These are phyloP conservation scores for Hystrix brachyura DNA, from an alignment of 2,113 vertebrate genomes.

Conservation along the genomic window DNA sequence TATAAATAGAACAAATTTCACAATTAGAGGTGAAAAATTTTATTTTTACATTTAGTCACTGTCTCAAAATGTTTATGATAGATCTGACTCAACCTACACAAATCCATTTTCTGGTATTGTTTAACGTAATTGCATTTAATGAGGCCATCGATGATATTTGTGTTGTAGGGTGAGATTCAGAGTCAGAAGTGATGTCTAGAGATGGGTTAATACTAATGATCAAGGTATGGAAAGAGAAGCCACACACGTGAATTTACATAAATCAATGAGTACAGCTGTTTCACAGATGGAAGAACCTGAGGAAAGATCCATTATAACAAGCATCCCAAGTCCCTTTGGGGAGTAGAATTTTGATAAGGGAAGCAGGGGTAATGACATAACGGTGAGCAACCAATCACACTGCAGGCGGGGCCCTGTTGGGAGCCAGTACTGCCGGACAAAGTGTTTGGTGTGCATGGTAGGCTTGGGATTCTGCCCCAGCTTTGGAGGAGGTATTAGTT, in stretches of 20 bases:
- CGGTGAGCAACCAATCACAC: neutral
- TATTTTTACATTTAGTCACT: neutral
- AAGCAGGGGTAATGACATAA: neutral
- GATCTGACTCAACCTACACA: neutral
- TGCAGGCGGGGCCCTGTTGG: neutral
- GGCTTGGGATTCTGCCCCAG: neutral
- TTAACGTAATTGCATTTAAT: constrained; percentile 5
- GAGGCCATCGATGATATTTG: neutral
- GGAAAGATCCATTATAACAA: neutral
- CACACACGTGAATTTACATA: neutral
- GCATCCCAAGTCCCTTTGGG: neutral
- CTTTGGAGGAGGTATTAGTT: neutral
- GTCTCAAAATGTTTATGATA: constrained; percentile 20
- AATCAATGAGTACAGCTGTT: neutral
- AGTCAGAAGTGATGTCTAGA: constrained; percentile 22
- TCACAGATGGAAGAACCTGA: neutral
- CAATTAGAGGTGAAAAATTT: constrained; percentile 15
- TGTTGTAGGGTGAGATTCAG: neutral
- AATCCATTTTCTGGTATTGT: constrained; percentile 34
- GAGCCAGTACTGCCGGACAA: neutral
- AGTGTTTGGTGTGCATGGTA: too few relatives aligned
- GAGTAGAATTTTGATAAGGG: neutral
- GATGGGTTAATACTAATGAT: neutral
- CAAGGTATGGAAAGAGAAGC: constrained; percentile 16
- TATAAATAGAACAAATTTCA: constrained; percentile 44